Evolutionary conservation across 2,113 vertebrate genomes (phyloP).

Genomic region (Natator depressus): DNA sequence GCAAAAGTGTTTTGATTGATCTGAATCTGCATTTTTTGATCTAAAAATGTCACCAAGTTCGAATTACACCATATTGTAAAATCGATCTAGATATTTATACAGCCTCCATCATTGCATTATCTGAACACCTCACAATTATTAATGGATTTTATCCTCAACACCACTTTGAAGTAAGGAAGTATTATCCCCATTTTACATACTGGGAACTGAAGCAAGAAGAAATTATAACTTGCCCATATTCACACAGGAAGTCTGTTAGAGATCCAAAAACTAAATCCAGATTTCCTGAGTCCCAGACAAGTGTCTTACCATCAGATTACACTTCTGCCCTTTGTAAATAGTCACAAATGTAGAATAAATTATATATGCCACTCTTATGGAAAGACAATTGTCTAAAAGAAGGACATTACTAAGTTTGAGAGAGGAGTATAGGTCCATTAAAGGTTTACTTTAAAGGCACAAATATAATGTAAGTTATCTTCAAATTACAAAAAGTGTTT

Average conservation of each 20-base stretch:
- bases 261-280: background rate
- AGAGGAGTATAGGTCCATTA: slow-evolving; percentile 52
- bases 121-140: background rate
- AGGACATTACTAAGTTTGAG: slow-evolving; percentile 29
- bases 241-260: background rate
- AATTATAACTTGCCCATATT: background rate
- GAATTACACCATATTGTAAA: background rate
- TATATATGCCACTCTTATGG: background rate
- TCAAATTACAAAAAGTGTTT: slow-evolving; percentile 72
- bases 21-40: background rate
- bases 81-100: background rate
- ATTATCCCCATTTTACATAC: background rate
- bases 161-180: background rate
- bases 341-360: background rate
- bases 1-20: background rate
- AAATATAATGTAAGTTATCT: slow-evolving; percentile 62
- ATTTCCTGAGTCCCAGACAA: background rate
- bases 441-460: slow-evolving; percentile 61
- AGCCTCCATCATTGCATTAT: background rate
- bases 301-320: accelerated
- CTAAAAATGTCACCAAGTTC: background rate
- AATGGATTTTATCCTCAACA: background rate
- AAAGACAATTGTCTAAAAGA: background rate
- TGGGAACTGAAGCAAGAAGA: background rate
- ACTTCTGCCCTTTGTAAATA: background rate